Conservation (phyloP, 2,797 vertebrate species). For the Balearica regulorum region DNA sequence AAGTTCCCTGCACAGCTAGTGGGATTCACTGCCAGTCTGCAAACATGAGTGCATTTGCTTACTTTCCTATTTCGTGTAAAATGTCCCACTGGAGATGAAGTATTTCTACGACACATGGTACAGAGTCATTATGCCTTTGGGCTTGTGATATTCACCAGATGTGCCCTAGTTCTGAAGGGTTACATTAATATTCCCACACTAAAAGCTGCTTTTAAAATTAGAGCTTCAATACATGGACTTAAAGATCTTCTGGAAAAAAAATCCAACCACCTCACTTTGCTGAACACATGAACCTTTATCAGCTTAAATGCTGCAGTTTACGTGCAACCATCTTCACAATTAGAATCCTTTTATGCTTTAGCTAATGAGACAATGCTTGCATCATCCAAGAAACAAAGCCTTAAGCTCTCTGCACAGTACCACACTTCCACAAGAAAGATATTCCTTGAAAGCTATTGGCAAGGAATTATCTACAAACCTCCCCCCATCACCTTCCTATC, state of each 20-base stretch:
- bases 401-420: neutral
- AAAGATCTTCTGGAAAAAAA: neutral
- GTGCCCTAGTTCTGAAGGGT: slow-evolving; percentile 49
- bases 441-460: slow-evolving; percentile 10
- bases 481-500: neutral
- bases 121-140: slow-evolving; percentile 28
- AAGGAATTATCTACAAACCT: neutral
- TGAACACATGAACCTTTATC: neutral
- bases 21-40: neutral
- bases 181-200: slow-evolving; percentile 25
- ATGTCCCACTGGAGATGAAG: slow-evolving; percentile 19
- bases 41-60: neutral
- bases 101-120: slow-evolving; percentile 25
- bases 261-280: neutral
- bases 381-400: neutral
- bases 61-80: neutral
- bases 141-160: slow-evolving; percentile 14
- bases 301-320: neutral
- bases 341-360: neutral
- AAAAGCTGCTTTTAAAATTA: slow-evolving; percentile 45
- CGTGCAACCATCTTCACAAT: neutral
- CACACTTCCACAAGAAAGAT: neutral
- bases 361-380: neutral
- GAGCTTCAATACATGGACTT: neutral
- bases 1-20: neutral